These are phyloP conservation scores for Poecilia picta DNA, from an alignment of 2,797 vertebrate species.

Conservation along the genomic window DNA sequence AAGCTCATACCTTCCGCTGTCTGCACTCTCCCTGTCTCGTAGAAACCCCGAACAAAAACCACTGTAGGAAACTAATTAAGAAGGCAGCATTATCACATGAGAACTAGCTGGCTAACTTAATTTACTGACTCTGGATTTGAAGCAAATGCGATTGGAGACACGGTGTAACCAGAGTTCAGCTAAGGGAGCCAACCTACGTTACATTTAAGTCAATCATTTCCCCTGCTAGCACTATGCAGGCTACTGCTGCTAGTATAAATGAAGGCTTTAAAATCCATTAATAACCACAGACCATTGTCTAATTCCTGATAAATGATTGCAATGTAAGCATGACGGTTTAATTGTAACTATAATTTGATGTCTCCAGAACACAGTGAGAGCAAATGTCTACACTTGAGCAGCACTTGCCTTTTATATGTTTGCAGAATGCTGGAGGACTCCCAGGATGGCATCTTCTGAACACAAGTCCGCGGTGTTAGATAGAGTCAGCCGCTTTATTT, in stretches of 20 bases:
- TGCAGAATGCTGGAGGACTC: background rate
- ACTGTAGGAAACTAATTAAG: conserved; percentile 21
- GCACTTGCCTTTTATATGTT: conserved; percentile 3
- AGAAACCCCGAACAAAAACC: conserved; percentile 14
- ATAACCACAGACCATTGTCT: background rate
- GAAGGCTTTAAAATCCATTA: background rate
- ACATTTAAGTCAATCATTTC: background rate
- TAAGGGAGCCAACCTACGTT: background rate
- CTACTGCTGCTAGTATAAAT: background rate
- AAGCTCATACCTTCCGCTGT: conserved; percentile 34
- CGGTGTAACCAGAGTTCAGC: background rate
- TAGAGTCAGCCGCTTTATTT: background rate
- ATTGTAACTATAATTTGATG: background rate
- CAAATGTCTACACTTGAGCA: background rate
- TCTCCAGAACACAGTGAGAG: background rate
- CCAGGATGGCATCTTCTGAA: background rate
- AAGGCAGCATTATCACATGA: conserved; percentile 64
- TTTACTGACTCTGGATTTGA: conserved; percentile 40
- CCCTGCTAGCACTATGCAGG: background rate
- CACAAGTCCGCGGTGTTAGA: too few relatives aligned
- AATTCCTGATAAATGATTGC: background rate
- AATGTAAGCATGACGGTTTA: too few relatives aligned
- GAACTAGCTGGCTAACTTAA: conserved; percentile 49
- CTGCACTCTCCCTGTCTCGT: background rate
- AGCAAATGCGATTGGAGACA: conserved; percentile 2